Base-by-base conservation (phyloP, 2,888 invertebrate genomes). In the Lymantria dispar region DNA sequence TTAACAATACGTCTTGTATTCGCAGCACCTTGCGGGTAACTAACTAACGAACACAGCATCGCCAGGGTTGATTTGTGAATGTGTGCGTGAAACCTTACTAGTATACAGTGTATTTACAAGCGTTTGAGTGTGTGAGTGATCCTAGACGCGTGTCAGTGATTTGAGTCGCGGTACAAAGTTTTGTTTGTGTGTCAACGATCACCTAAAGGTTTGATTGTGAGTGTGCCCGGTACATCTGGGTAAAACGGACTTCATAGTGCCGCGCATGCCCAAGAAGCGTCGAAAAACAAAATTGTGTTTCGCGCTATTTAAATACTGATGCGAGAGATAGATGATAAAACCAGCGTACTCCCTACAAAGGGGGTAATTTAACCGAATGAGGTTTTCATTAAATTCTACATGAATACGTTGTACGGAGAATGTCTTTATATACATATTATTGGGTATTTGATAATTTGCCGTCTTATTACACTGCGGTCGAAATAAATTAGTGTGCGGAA, bases 1-100 rank as follows among this genome's bases (percentile, higher is more conserved):
- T 39, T 48, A 46, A 53, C 51, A 47, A 51, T 47, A 62, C 70
- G 68, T 54, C 66, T 44, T 12, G 37, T 51, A 22, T 30, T 15
- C 36, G 48, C 63, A 60, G 62, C 58, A 74, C 70, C 72, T 74
- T 68, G 56, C 53, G 64, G 66, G 49, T 56, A 64, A 69, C 69
- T 69, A 67, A 74, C 85, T 85, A 80, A 81, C 84, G 82, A 74
- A 81, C 70, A 72, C 72, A 75, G 76, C 74, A 74, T 66, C 66
- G 74, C 84, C 85, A 73, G 86, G 87, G 85, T 79, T 72, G 73
- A 52, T 11, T 10, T 64, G 48, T 54, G 13, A 38, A 43, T 66
- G 87, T 87, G 77, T 85, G 87, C 50, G 82, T 78, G 57, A 43
- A 53, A 52, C 49, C 59, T 48, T 64, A 72, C 78, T 54, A 55